Evolutionary conservation across 2,797 vertebrate species (phyloP), one percentile per base, ranked within the genome.

Genomic region (Remorina albescens): DNA sequence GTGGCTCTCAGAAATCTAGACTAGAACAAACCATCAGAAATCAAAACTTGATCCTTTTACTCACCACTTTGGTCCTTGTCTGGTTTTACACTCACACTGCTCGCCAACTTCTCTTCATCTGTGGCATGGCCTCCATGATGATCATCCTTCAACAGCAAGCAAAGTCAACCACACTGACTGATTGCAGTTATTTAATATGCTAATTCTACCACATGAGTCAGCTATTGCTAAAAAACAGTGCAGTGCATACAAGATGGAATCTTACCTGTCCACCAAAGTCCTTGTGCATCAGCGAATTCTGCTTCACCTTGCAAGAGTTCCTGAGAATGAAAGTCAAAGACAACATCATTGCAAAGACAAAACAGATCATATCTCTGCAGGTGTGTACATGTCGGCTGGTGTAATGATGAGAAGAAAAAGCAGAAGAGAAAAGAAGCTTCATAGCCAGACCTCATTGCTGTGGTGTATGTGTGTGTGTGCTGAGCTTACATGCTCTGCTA

Each of bases 101-200:
- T 96, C 0, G 97, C 97, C 93, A 98, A 26, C 81, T 98, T 98
- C 89, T 98, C 97, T 86, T 98, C 97, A 0, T 98, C 97, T 0
- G 97, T 98, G 71, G 97, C 97, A 0, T 84, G 96, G 41, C 91
- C 95, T 37, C 95, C 94, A 67, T 91, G 91, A 30, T 86, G 94
- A 15, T 88, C 95, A 28, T 95, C 95, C 83, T 94, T 91, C 91
- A 95, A 71, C 39, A 54, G 4, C 19, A 82, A 51, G 76, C 3
- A 30, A 25, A 66, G 47, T 74, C 28, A 71, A 57, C 39, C n/a
- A 53, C 15, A 28, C 16, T 34, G 41, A 46, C 6, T 49, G 23
- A 13, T 18, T 7, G 13, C 26, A 50, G 21, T 25, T 11, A 41
- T 25, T 32, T 21, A 12, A 47, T 2, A 15, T 9, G 12, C 0